Percentiles rank a stretch among this genome's conserved stretches.
phyloP scores from a whole-genome alignment of 2,113 vertebrate species.

The Coptodon bakossiorum region DNA sequence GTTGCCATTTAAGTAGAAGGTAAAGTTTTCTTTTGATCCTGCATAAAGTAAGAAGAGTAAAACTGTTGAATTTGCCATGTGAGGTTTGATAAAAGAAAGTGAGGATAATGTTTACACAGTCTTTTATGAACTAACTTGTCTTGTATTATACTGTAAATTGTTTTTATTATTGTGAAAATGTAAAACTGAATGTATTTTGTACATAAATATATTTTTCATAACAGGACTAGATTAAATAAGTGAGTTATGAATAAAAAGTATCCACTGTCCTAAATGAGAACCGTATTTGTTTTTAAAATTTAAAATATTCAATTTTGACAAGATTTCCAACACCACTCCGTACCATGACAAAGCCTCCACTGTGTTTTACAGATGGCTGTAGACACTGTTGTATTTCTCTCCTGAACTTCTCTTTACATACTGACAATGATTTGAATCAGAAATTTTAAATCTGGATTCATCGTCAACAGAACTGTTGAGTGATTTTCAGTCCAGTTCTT shows the following conservation, averaged over 20 bases:
- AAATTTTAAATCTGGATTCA: background rate
- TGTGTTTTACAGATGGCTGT: background rate
- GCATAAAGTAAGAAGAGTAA: background rate
- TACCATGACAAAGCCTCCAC: background rate
- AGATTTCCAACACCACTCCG: background rate
- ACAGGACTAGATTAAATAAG: slow-evolving; percentile 21
- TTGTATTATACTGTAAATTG: slow-evolving; percentile 72
- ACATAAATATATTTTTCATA: slow-evolving; percentile 59
- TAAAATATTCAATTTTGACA: background rate
- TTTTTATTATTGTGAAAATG: slow-evolving; percentile 34
- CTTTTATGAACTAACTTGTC: slow-evolving; percentile 46
- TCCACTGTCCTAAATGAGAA: background rate
- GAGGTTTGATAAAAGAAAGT: slow-evolving; percentile 42
- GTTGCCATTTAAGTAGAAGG: slow-evolving; percentile 1
- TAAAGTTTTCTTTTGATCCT: background rate
- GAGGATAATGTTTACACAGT: slow-evolving; percentile 72
- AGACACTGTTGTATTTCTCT: background rate
- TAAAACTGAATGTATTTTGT: slow-evolving; percentile 74
- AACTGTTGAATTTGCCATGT: slow-evolving; percentile 24
- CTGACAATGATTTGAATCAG: background rate
- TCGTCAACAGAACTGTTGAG: background rate
- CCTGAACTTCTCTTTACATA: background rate
- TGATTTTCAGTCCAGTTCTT: background rate
- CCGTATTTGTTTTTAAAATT: background rate
- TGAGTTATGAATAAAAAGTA: slow-evolving; percentile 50